Base-by-base conservation (phyloP, 2,888 invertebrate species). In the Luperina nickerlii region DNA sequence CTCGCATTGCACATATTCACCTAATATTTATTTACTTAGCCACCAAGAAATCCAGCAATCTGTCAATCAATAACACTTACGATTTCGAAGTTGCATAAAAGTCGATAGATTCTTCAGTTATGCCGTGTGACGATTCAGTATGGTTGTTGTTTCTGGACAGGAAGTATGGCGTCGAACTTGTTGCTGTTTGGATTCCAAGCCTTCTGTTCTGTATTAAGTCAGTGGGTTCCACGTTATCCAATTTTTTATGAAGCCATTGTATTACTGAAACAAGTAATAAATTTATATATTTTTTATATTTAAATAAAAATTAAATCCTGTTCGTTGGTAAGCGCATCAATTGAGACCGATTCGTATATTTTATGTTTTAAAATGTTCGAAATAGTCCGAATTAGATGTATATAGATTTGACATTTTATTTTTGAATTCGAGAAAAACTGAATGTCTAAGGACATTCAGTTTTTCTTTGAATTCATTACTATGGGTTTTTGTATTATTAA, bases 221-320 rank as follows among this genome's bases (percentile, higher is more conserved):
- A n/a, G 86, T 81, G 3, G 92, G 91, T 32, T 88, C 91, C 73
- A 90, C 86, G 8, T 93, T 94, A 82, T 97, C 97, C 87, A 97
- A 84, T 87, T 97, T 97, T 89, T 96, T 97, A 86, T 97, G 97
- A 32, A 97, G 92, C 97, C 97, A 97, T 90, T 97, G 97, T 68
- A 97, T 97, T 27, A 97, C 97, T 97, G 86, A 27, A 92, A 92
- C 27, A 78, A 66, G n/a, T 69, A 67, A 27, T 3, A 24, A n/a
- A 11, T 7, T 65, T 38, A n/a, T 65, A 38, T 42, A 18, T 54
- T 42, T 66, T 63, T n/a, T 6, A 20, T 13, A 38, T 13, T 3
- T 54, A 7, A 54, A 20, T 20, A 54, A 15, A 62, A 27, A 15
- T 18, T 2, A 15, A 32, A 62, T 62, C 15, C 5, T 18, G 62